Conservation (phyloP, 2,888 invertebrate species). For the Archips xylosteana region DNA sequence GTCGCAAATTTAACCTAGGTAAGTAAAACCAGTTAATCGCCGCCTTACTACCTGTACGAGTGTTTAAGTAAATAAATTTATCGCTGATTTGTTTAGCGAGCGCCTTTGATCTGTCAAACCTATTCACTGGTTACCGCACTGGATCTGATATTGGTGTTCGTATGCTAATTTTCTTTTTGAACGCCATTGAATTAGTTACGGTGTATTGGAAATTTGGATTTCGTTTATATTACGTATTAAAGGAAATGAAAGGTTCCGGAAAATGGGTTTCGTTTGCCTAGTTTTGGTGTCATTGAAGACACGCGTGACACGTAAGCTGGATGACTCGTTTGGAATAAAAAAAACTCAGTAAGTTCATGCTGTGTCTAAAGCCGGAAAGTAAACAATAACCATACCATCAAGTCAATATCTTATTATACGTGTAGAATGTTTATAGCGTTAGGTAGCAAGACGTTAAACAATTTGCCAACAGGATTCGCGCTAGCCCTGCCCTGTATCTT, state of each 20-base stretch:
- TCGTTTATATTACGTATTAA: conserved; percentile 20
- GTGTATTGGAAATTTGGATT: conserved; percentile 38
- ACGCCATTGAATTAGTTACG: conserved; percentile 37
- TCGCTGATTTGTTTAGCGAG: conserved; percentile 27
- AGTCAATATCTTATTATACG: neutral
- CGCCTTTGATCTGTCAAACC: conserved; percentile 32
- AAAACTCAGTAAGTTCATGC: neutral
- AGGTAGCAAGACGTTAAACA: conserved; percentile 10
- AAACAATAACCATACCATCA: neutral
- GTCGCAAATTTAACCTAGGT: neutral
- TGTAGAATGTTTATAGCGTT: neutral
- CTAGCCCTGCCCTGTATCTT: conserved; percentile 8
- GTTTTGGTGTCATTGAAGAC: conserved; percentile 10
- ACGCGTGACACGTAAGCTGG: neutral
- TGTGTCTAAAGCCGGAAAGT: neutral
- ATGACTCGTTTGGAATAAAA: neutral
- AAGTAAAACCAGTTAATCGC: neutral
- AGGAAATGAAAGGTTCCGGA: conserved; percentile 19
- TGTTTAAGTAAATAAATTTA: conserved; percentile 28
- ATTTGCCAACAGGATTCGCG: conserved; percentile 22
- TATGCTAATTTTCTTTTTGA: conserved; percentile 42
- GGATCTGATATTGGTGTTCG: conserved; percentile 38
- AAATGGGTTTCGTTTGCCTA: neutral
- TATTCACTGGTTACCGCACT: conserved; percentile 20
- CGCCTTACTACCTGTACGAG: neutral